Percentiles rank a stretch among this genome's conserved stretches.
These are phyloP conservation scores for Chelonus insularis DNA, from an alignment of 1,140 invertebrate genomes.

Conservation along the genomic window DNA sequence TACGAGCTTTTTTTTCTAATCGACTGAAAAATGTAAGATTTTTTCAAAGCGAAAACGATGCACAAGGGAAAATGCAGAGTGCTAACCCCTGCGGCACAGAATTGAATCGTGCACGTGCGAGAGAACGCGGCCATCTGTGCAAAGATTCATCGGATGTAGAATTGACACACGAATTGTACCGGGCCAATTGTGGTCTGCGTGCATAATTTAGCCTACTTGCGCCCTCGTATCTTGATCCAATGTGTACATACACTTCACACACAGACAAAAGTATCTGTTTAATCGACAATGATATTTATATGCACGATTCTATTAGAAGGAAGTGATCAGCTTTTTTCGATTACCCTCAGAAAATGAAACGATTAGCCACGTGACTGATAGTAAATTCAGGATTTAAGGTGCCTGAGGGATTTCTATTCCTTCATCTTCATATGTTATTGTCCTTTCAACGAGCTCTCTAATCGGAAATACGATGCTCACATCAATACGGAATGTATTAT, in stretches of 20 bases:
- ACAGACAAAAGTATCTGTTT: slow-evolving; percentile 1
- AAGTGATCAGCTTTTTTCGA: slow-evolving; percentile 11
- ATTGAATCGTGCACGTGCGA: slow-evolving; percentile 35
- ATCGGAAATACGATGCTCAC: too few relatives aligned
- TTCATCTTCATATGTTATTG: background rate
- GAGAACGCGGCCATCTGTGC: slow-evolving; percentile 32
- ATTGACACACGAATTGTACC: slow-evolving; percentile 28
- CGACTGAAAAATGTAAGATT: too few relatives aligned
- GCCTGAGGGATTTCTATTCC: background rate
- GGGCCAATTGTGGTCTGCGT: slow-evolving; percentile 27
- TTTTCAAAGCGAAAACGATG: background rate
- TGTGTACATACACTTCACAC: background rate
- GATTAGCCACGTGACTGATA: slow-evolving; percentile 8
- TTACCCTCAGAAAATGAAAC: background rate
- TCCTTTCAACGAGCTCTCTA: background rate
- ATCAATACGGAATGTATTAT: too few relatives aligned
- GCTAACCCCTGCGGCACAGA: slow-evolving; percentile 21
- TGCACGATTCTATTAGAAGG: background rate
- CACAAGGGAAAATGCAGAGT: slow-evolving; percentile 8
- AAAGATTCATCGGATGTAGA: slow-evolving; percentile 34
- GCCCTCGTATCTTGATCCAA: too few relatives aligned
- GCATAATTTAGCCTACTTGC: background rate
- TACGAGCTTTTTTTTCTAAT: background rate
- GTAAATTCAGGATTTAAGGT: background rate
- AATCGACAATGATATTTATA: background rate